Evolutionary conservation across 2,797 vertebrate genomes (phyloP), one percentile per base, ranked within the genome.

Genomic region (Paratrypauchen microcephalus): DNA sequence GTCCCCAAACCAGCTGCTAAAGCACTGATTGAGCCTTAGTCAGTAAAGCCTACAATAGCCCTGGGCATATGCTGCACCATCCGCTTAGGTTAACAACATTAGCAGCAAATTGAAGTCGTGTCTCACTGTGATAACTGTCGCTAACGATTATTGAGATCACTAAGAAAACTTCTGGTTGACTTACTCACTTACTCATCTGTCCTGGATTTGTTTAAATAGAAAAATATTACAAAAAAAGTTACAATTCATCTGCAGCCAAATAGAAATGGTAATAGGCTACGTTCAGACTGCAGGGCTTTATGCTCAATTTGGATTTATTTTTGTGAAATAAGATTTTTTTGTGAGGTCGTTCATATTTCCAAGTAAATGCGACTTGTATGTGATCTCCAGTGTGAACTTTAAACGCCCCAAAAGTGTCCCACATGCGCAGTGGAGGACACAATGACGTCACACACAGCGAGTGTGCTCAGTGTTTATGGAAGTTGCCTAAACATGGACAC

Each of bases 1-100:
- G 71, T 69, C 68, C 72, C 65, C 77, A 81, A 85, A 84, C 73
- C 85, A 90, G 79, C 83, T 88, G 89, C 69, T 78, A 62, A 83
- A 71, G 73, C 72, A 69, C 76, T 85, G 86, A 90, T 90, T 85
- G 82, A 73, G 85, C 75, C 70, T 80, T 68, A 77, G 71, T 71
- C 74, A 80, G 74, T 71, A 65, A 69, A 76, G 81, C 76, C 66
- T 78, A 84, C 76, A 78, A 63, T 74, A 76, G 80, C 82, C 71
- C 73, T 68, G 69, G 76, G 81, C 84, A 85, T 87, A 83, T 85
- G 81, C 76, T 79, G 75, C 71, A 72, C 78, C 83, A 82, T 81
- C 79, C 65, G 47, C 70, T 75, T 78, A 16, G 58, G 72, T 82
- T 86, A 83, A 82, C 76, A 73, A 77, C 76, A 82, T 80, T 81